Percentiles rank a stretch among this genome's conserved stretches.
These are phyloP conservation scores for Danionella cerebrum DNA, from an alignment of 2,113 vertebrate species.

Conservation along the genomic window DNA sequence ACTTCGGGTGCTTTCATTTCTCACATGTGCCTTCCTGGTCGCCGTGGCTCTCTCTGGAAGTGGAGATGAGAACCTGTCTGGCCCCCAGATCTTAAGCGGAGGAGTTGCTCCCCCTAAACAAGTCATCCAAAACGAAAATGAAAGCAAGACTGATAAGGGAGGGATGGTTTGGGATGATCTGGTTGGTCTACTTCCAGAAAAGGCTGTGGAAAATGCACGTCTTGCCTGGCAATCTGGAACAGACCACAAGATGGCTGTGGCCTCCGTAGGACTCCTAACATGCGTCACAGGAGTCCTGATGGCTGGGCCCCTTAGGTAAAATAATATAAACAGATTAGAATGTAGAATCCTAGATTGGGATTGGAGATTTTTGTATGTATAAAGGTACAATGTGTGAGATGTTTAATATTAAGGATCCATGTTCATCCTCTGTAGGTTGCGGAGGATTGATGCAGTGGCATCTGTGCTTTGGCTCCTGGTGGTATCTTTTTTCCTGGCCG, in stretches of 20 bases:
- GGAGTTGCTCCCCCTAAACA: constrained; percentile 40
- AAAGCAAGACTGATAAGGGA: constrained; percentile 4
- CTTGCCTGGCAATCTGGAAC: constrained; percentile 72
- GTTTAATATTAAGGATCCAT: neutral
- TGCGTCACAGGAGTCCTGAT: constrained; percentile 81
- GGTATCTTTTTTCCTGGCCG: constrained; percentile 72
- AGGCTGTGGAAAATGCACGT: constrained; percentile 52
- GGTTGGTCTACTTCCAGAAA: constrained; percentile 65
- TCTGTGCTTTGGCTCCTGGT: constrained; percentile 82
- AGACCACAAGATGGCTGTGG: constrained; percentile 72
- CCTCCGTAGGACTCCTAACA: constrained; percentile 74
- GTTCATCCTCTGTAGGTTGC: constrained; percentile 64
- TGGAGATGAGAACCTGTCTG: constrained; percentile 36
- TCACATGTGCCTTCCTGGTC: constrained; percentile 75
- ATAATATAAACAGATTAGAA: rapidly evolving
- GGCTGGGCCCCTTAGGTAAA: constrained; percentile 79
- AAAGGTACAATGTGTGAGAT: neutral
- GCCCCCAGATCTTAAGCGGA: constrained; percentile 37
- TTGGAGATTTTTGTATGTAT: neutral
- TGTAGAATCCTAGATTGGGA: neutral
- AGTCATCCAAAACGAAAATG: constrained; percentile 39
- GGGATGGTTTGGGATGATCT: constrained; percentile 64
- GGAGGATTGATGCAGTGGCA: constrained; percentile 82
- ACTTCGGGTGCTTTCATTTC: constrained; percentile 76
- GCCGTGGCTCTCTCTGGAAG: constrained; percentile 57